A percentile compares a stretch with the other conserved stretches of the same genome.
Conservation (phyloP, 2,888 invertebrate species). For the Dasysyrphus tricinctus region DNA sequence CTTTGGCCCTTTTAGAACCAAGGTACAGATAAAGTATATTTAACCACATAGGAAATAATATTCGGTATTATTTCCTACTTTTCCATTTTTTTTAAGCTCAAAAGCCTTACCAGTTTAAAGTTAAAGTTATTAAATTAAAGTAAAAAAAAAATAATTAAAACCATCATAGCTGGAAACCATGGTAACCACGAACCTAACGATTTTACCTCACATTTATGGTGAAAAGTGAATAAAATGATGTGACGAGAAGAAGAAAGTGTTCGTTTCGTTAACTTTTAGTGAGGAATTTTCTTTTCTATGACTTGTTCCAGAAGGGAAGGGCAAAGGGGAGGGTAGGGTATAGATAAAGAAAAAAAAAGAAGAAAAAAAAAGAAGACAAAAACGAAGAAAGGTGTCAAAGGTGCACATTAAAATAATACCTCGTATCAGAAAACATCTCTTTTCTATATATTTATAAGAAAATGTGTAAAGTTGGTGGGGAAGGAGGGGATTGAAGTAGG, state of each 20-base stretch:
- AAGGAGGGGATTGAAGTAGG: neutral
- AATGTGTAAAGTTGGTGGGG: neutral
- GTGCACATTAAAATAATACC: slow-evolving; percentile 75
- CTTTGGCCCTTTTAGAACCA: too few relatives aligned
- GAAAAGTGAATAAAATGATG: slow-evolving; percentile 74
- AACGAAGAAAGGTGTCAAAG: slow-evolving; percentile 68
- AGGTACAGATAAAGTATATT: too few relatives aligned
- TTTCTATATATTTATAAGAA: slow-evolving; percentile 21
- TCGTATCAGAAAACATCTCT: slow-evolving; percentile 73
- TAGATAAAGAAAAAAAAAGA: neutral
- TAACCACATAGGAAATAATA: too few relatives aligned
- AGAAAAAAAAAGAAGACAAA: neutral
- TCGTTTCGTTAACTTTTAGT: slow-evolving; percentile 65
- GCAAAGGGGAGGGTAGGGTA: neutral
- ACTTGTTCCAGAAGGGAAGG: neutral
- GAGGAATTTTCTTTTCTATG: slow-evolving; percentile 18
- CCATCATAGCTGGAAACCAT: neutral
- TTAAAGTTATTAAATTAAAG: too few relatives aligned
- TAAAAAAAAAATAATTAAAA: too few relatives aligned
- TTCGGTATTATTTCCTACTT: too few relatives aligned
- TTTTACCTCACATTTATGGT: slow-evolving; percentile 49
- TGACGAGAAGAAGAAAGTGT: slow-evolving; percentile 54
- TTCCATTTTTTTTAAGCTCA: too few relatives aligned
- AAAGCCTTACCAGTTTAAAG: too few relatives aligned
- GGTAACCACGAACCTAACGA: slow-evolving; percentile 9